Base-by-base conservation (phyloP, 2,797 vertebrate species). In the Rhynchotus rufescens region DNA sequence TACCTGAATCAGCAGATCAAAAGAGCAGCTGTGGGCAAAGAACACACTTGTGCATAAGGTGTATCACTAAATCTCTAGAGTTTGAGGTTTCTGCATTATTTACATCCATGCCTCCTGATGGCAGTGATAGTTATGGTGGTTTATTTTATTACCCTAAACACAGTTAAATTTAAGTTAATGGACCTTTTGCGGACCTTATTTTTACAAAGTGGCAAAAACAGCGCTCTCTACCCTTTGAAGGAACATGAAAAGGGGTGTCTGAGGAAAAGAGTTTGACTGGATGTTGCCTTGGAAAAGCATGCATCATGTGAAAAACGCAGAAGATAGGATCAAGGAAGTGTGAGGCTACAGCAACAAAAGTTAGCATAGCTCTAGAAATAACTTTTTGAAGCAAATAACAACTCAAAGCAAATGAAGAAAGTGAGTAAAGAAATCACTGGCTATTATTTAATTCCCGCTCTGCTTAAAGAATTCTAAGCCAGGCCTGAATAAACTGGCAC, bases 1-100 rank as follows among this genome's bases (percentile, higher is more conserved):
- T 8, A 78, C 77, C 79, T 92, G 87, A 72, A 87, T 52, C 52
- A 49, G 69, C 45, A 90, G 68, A 85, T 88, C 64, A 84, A 61
- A 87, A 91, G 49, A 93, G 49, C 64, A 76, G 68, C 52, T 89
- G 59, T 30, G 51, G 79, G 14, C 30, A 59, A 42, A 0, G 0
- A 5, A 23, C 36, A 21, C 17, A 60, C 60, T 34, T 2, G 1
- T 13, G 12, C 34, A 23, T 49, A 57, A 2, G 0, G 45, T 38
- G 47, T 62, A 42, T 2, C 1, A 78, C 47, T 30, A 17, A 10
- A 68, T 32, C 32, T 68, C 30, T 7, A 19, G 25, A 77, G 32
- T 12, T 36, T 34, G 23, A 62, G 40, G 16, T 4, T 59, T 86
- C 38, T 76, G 25, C n/a, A 22, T 32, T 71, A 65, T 36, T 51